Percentiles rank a stretch among this genome's conserved stretches.
These are phyloP conservation scores for Pangasius macronema DNA, from an alignment of 2,797 vertebrate species.

Conservation along the genomic window DNA sequence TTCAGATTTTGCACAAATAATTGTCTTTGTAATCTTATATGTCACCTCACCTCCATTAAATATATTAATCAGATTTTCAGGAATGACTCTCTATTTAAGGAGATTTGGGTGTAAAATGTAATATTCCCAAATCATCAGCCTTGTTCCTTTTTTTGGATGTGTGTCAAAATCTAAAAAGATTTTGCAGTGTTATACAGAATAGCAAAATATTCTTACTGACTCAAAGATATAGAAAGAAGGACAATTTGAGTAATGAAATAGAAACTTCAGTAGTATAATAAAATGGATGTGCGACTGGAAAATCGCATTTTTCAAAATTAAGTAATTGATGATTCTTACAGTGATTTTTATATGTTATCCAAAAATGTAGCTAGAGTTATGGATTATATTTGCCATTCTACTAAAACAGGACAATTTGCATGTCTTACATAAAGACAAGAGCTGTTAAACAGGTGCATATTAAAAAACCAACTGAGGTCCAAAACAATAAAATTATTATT, in stretches of 20 bases:
- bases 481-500: background rate
- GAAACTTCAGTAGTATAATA: background rate
- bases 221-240: background rate
- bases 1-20: background rate
- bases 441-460: background rate
- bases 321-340: background rate
- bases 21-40: background rate
- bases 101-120: too few relatives aligned
- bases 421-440: background rate
- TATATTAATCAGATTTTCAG: too few relatives aligned
- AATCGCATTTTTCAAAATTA: background rate
- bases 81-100: too few relatives aligned
- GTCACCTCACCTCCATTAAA: background rate
- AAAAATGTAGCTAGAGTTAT: background rate
- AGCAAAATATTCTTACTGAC: too few relatives aligned
- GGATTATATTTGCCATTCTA: background rate
- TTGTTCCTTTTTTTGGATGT: too few relatives aligned
- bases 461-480: background rate
- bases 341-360: background rate
- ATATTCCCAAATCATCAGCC: too few relatives aligned
- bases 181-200: background rate
- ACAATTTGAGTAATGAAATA: background rate
- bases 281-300: background rate
- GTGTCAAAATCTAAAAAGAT: too few relatives aligned
- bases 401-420: background rate